Base-by-base conservation (phyloP, 2,888 invertebrate species). In the Limnephilus marmoratus region DNA sequence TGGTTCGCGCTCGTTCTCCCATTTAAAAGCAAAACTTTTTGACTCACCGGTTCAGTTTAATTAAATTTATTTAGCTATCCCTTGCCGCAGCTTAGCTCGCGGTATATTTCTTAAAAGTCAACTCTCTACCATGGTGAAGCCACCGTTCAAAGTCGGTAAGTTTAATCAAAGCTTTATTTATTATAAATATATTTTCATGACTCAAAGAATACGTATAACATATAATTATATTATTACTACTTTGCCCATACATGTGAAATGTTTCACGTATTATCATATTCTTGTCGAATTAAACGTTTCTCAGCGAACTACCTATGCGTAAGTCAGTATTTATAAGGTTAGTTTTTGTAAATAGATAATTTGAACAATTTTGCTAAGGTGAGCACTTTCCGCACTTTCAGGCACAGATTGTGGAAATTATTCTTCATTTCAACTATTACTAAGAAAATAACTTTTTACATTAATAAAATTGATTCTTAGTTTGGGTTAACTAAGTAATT, bases 81-180 rank as follows among this genome's bases (percentile, higher is more conserved):
- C n/a, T 53, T 29, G 37, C 31, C 11, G 87, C 45, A 29, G 87
- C 29, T 53, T 12, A 89, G 53, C 53, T 83, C n/a, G 34, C 34
- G 68, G 68, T 83, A 83, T 83, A 37, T 83, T 83, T 83, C 37
- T 83, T 83, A 37, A 83, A 83, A 83, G 34, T 83, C 37, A 37
- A 49, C 86, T 80, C 29, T 18, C 80, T 82, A 93, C 41, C n/a
- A 93, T 93, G 93, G 93, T 93, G 80, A 96, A 96, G 94, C 96
- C 96, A 13, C 95, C 95, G 88, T 96, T 95, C 94, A 96, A 96
- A 95, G 96, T 96, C 93, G 96, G 96, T 96, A 94, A 95, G 95
- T 94, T 37, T n/a, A 31, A 9, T 87, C 68, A 9, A 9, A 68
- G 1, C 9, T 24, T 68, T 68, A 45, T 45, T n/a, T 68, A 68